Evolutionary conservation across 2,888 invertebrate species (phyloP).

Genomic region (Drosophila borborema): DNA sequence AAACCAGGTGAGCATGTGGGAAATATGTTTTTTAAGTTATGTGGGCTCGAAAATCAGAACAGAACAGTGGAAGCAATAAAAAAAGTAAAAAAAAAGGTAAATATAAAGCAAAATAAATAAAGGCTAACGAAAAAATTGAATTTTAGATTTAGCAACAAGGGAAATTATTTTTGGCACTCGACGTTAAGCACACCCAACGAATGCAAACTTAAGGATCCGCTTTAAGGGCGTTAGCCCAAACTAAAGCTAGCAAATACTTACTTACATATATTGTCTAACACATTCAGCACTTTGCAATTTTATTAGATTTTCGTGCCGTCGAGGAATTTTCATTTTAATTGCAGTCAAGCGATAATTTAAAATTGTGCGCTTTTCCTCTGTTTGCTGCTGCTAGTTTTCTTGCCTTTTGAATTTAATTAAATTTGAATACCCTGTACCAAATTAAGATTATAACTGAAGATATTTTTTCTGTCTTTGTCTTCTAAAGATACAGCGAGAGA

Average conservation of each 20-base stretch:
- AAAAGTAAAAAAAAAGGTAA: slow-evolving; percentile 8
- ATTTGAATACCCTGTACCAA: slow-evolving; percentile 34
- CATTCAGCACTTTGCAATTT: slow-evolving; percentile 40
- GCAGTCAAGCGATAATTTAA: slow-evolving; percentile 51
- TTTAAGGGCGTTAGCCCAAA: slow-evolving; percentile 7
- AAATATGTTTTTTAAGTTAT: background rate
- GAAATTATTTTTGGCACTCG: slow-evolving; percentile 15
- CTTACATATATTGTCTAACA: slow-evolving; percentile 19
- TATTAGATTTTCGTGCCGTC: slow-evolving; percentile 43
- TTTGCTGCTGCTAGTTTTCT: slow-evolving; percentile 32
- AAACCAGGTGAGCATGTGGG: background rate
- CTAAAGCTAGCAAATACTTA: slow-evolving; percentile 25
- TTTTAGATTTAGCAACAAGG: slow-evolving; percentile 42
- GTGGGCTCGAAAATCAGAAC: background rate
- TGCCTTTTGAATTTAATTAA: slow-evolving; percentile 49
- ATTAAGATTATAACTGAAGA: background rate
- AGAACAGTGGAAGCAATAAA: slow-evolving; percentile 4
- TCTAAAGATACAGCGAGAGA: too few relatives aligned
- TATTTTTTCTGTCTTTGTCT: background rate
- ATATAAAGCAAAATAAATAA: slow-evolving; percentile 23
- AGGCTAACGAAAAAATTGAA: slow-evolving; percentile 37
- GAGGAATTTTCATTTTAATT: slow-evolving; percentile 60
- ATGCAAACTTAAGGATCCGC: slow-evolving; percentile 22
- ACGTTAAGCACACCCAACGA: background rate
- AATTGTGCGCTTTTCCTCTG: slow-evolving; percentile 24